These are phyloP conservation scores for Portevinia maculata DNA, from an alignment of 2,888 invertebrate species.

Conservation along the genomic window DNA sequence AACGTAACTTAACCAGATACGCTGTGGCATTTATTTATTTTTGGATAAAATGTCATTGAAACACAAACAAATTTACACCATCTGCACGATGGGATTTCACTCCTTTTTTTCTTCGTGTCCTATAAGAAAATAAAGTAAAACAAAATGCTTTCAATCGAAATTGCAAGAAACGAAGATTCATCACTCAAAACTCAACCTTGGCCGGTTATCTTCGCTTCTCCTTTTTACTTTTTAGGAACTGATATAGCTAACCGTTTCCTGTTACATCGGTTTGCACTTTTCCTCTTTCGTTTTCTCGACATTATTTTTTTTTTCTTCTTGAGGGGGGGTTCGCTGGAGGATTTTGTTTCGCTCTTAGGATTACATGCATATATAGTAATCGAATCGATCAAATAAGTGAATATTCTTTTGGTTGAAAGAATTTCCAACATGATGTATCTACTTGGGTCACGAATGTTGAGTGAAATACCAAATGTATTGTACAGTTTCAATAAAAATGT, in stretches of 20 bases:
- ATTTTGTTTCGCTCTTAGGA: constrained; percentile 21
- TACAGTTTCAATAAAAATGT: constrained; percentile 9
- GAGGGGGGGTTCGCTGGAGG: constrained; percentile 15
- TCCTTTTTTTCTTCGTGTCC: background rate
- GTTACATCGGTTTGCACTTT: constrained; percentile 71
- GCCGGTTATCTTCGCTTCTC: constrained; percentile 65
- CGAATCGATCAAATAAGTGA: constrained; percentile 55
- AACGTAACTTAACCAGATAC: background rate
- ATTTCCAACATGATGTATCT: constrained; percentile 48
- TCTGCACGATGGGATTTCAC: constrained; percentile 2
- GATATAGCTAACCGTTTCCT: constrained; percentile 61
- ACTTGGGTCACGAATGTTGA: constrained; percentile 61
- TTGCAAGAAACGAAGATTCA: constrained; percentile 61
- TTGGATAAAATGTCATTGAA: constrained; percentile 33
- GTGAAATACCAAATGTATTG: constrained; percentile 27
- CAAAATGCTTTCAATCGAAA: constrained; percentile 65
- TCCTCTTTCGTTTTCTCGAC: constrained; percentile 51
- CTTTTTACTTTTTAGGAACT: constrained; percentile 34
- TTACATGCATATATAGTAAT: background rate
- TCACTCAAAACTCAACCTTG: constrained; percentile 69
- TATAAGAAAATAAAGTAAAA: constrained; percentile 7
- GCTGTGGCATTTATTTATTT: background rate
- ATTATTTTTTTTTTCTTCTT: background rate
- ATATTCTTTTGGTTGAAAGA: constrained; percentile 66
- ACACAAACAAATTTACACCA: constrained; percentile 13